Base-by-base conservation (phyloP, 1,140 invertebrate species). In the Mizuhopecten yessoensis region DNA sequence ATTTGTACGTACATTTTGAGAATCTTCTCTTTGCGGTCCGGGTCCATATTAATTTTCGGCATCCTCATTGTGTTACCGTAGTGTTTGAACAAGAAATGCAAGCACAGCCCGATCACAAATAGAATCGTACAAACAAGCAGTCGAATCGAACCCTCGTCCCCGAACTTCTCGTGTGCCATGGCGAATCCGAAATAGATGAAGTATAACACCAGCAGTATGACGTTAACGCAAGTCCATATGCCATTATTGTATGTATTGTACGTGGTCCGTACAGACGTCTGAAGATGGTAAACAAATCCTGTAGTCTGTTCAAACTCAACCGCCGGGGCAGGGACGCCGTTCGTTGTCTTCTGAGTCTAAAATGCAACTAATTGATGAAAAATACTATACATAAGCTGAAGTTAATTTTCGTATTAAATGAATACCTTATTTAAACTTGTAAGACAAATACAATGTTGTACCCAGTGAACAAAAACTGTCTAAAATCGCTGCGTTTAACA, bases 71-170 rank as follows among this genome's bases (percentile, higher is more conserved):
- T 75, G 11, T 42, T n/a, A 33, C 91, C 90, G 33, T 90, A 88
- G 0, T 75, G 88, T 13, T 87, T 89, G n/a, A 7, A 42, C 20
- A 91, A 42, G 15, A 93, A 91, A 33, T 90, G 33, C 34, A 86
- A 34, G 1, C 87, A 34, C 20, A 92, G 0, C 7, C 93, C 39
- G 11, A 93, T 23, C 0, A 94, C 87, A n/a, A 89, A 87, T 42
- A 95, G 34, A 33, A 94, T 87, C 2, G 94, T 94, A 15, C 93
- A 88, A 10, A 92, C 93, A 29, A 95, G 86, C 15, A 95, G 91
- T 33, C 95, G 92, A 34, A 94, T 92, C 3, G 95, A 95, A 29
- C 93, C 94, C 86, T 95, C 95, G 87, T 95, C 94, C 34, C 95
- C 95, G 92, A 96, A 95, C 34, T 93, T 92, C n/a, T 75, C 57